Evolutionary conservation across 2,113 vertebrate species (phyloP).

Genomic region (Lasiurus borealis): DNA sequence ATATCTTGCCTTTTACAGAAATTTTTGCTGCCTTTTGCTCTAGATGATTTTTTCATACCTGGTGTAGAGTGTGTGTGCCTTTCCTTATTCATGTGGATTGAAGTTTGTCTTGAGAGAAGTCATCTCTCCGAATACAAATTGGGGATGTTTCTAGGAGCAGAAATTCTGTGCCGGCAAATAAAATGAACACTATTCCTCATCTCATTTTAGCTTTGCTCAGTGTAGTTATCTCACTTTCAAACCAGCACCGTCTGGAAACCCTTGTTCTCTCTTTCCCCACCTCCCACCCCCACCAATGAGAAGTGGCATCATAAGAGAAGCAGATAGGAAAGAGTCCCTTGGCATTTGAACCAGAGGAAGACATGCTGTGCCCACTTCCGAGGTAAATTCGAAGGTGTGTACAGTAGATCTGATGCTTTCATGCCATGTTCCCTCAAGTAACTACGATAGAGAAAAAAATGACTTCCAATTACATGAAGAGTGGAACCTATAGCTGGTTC

Average conservation of each 20-base stretch:
- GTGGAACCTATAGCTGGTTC: not conserved
- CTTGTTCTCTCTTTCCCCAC: no score
- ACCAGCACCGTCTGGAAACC: not conserved
- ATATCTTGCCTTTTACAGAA: not conserved
- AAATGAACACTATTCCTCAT: not conserved
- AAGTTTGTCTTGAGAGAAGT: not conserved
- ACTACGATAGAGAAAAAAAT: not conserved
- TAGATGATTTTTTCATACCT: not conserved
- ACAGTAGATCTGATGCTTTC: not conserved
- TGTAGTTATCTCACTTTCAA: not conserved
- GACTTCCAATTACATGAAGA: not conserved
- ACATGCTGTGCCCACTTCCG: not conserved
- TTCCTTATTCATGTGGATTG: not conserved
- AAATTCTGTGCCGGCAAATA: not conserved
- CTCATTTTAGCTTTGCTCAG: not conserved
- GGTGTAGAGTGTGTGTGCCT: not conserved
- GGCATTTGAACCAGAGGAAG: not conserved
- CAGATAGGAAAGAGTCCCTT: not conserved
- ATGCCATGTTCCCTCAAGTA: not conserved
- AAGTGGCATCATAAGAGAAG: not conserved
- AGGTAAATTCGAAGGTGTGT: not conserved
- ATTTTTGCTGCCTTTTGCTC: not conserved
- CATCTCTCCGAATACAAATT: not conserved
- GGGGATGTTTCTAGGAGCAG: not conserved
- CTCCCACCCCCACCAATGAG: not conserved